phyloP scores from a whole-genome alignment of 2,888 invertebrate species.

The Melanchra persicariae region DNA sequence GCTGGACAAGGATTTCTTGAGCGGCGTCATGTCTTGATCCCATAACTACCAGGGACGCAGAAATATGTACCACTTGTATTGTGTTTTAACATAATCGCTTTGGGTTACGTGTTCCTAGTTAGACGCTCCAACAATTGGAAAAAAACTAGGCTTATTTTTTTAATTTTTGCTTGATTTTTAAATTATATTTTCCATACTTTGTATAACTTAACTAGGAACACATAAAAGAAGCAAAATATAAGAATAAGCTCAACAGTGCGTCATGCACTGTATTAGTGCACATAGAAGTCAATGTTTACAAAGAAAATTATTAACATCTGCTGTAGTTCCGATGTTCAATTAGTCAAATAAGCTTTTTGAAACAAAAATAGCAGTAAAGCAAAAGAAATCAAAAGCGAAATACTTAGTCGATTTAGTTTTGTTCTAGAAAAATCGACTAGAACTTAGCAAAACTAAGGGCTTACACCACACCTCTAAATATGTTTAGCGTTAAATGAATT shows the following conservation, averaged over 20 bases:
- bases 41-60: conserved; percentile 92
- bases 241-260: conserved; percentile 72
- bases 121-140: not conserved
- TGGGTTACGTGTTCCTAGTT: conserved; percentile 67
- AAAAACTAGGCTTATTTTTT: not conserved
- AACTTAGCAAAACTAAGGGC: not conserved
- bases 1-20: conserved; percentile 95
- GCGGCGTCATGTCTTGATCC: conserved; percentile 96
- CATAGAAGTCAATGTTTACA: conserved; percentile 55
- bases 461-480: not conserved
- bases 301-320: conserved; percentile 49
- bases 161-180: not conserved
- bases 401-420: conserved; percentile 40
- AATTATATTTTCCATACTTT: not conserved
- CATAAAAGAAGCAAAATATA: conserved; percentile 62
- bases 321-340: conserved; percentile 51
- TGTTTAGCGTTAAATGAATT: not conserved
- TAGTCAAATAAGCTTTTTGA: conserved; percentile 65
- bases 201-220: conserved; percentile 67
- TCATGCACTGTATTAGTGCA: conserved; percentile 70
- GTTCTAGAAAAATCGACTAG: conserved; percentile 29
- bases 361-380: conserved; percentile 27
- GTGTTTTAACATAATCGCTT: conserved; percentile 62
- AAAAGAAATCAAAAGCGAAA: conserved; percentile 43
- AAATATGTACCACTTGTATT: conserved; percentile 78